These are phyloP conservation scores for Neolamprologus variostigma DNA, from an alignment of 2,113 vertebrate genomes.

Conservation along the genomic window DNA sequence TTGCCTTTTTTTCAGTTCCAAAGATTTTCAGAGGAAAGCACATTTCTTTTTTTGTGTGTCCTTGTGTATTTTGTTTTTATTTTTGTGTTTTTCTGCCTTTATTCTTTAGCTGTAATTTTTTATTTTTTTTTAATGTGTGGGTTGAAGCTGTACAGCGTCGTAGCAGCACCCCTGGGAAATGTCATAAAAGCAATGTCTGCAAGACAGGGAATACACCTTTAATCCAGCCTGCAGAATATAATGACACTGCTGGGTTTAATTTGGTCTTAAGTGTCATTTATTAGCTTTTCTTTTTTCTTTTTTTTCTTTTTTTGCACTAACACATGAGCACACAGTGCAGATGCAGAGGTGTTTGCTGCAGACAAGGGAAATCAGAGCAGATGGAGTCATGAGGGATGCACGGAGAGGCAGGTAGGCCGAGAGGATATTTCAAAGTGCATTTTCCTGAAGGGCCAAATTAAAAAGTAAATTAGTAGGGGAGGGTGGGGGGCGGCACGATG, in stretches of 20 bases:
- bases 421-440: background rate
- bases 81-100: constrained; percentile 1
- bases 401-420: background rate
- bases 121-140: background rate
- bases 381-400: constrained; percentile 23
- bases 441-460: background rate
- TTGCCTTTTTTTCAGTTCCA: constrained; percentile 64
- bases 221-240: background rate
- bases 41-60: constrained; percentile 29
- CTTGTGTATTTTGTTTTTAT: constrained; percentile 32
- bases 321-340: background rate
- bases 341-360: background rate
- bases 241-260: background rate
- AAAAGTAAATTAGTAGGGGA: background rate
- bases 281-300: background rate
- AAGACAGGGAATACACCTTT: background rate
- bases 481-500: background rate
- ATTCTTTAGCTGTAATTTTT: background rate
- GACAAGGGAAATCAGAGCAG: constrained; percentile 5
- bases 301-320: background rate
- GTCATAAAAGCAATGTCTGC: background rate
- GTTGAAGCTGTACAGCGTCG: constrained; percentile 9
- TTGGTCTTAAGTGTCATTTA: background rate
- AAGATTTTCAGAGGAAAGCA: constrained; percentile 67
- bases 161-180: background rate